Percentiles rank a stretch among this genome's conserved stretches.
Conservation (phyloP, 2,888 invertebrate genomes). For the Hecatera dysodea region DNA sequence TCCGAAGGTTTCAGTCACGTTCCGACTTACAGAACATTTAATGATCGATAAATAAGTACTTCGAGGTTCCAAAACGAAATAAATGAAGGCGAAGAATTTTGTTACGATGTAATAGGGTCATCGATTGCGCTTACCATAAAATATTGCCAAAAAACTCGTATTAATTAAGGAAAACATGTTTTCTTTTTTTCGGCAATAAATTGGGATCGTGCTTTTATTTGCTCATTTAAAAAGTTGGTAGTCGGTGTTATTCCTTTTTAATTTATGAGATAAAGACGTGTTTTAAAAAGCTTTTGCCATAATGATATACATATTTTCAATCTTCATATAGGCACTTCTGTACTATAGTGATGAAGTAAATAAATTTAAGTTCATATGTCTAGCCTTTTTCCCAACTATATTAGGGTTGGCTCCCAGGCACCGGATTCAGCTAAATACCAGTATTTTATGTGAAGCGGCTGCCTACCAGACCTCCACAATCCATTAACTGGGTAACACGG, state of each 20-base stretch:
- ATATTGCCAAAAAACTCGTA: neutral
- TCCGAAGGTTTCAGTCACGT: conserved; percentile 44
- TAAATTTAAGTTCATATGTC: no score
- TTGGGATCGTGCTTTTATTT: neutral
- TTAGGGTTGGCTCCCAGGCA: no score
- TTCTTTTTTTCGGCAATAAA: neutral
- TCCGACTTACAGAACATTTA: conserved; percentile 46
- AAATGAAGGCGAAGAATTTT: conserved; percentile 28
- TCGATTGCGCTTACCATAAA: conserved; percentile 14
- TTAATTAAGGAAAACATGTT: conserved; percentile 11
- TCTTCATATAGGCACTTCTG: no score
- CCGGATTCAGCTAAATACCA: no score
- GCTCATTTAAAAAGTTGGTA: neutral
- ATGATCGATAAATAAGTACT: conserved; percentile 41
- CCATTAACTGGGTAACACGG: no score
- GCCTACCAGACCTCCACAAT: no score
- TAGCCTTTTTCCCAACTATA: no score
- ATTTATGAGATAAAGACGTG: neutral
- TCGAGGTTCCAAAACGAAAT: conserved; percentile 27
- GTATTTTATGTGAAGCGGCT: no score
- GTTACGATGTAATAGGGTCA: conserved; percentile 16
- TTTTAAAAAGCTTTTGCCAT: no score
- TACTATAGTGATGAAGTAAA: no score
- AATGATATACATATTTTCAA: no score
- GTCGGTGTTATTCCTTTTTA: neutral